Evolutionary conservation across 2,113 vertebrate species (phyloP), one percentile per base, ranked within the genome.

Genomic region (Nesoenas mayeri): DNA sequence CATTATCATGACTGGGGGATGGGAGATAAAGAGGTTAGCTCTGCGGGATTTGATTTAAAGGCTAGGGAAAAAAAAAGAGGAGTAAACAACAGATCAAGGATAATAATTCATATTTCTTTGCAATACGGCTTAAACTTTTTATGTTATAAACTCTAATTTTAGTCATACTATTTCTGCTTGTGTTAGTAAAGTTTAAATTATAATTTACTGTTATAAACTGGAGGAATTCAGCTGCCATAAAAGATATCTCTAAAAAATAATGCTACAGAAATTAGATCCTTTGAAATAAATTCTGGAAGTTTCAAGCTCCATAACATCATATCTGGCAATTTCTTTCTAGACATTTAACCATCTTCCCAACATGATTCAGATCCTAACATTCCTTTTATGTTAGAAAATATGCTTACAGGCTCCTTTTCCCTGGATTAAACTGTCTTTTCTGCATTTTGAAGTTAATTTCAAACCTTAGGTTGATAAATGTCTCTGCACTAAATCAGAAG

Each of bases 281-380:
- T 95, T 96, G 93, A 97, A 98, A 96, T 96, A 95, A 91, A 97
- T 92, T 97, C 94, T 91, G 93, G 85, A 67, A 95, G 40, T 95
- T 96, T 97, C 74, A 89, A 91, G 81, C 85, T 82, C 42, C 32
- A 94, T 89, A 94, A 89, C 77, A 81, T 77, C 61, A 5, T 61
- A 94, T 54, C 87, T 85, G 74, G 83, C 83, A 93, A 89, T 93
- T 96, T 91, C 79, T 78, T 80, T 69, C 87, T 79, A 92, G 89
- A 83, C 42, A 62, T 91, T 95, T 96, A 91, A 91, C 73, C 66
- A 80, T 83, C 94, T 97, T 91, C 67, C 74, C 93, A 96, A 77
- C 57, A 93, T 79, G 83, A 92, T 87, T 96, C 95, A 94, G 71
- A 96, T 86, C 79, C 92, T 88, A 95, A 90, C 67, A 91, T 74